Evolutionary conservation across 37 sponge, comb jelly and placozoan genomes (phyloP), one percentile per base, ranked within the genome.

Genomic region (Diacarnus erythraeanus): DNA sequence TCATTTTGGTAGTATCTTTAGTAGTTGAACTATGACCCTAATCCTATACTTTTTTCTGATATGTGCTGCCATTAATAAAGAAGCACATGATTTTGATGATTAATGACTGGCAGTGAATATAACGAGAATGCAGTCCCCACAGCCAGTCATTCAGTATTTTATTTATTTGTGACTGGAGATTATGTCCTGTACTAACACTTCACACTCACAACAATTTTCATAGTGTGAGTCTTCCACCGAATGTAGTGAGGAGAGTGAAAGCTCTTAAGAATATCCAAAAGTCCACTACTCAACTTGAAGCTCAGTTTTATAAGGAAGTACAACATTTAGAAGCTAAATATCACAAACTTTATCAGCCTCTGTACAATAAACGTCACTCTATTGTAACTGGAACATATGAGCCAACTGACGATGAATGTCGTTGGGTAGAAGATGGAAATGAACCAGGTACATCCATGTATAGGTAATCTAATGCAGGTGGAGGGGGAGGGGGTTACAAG

Each of bases 341-440:
- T 71, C 66, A 58, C 37, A 67, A 38, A 38, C 76, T 59, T 25
- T 89, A 83, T 63, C 74, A 87, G 38, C 87, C 84, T 6, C 8
- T 76, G 38, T 75, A 79, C 30, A 77, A 81, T 29, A 92, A 92
- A 80, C 38, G 97, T 30, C 29, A 54, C 1, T 74, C 85, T 40
- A 97, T 97, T 63, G 77, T 97, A n/a, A 74, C 70, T 34, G 97
- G 97, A 65, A 69, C 42, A 26, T 76, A 90, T 69, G 94, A 98
- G 69, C 99, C 99, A 0, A 93, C 89, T 18, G 91, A 92, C 30
- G 89, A 93, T 30, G 99, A 98, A 71, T 80, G 82, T 64, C 56
- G 76, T 1, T 84, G 92, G 92, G 58, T 5, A 12, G 78, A 66
- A 5, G 91, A 84, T 37, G 89, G 88, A 33, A 90, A 95, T 29